These are phyloP conservation scores for Nycteola revayana DNA, from an alignment of 2,888 invertebrate species.

Conservation along the genomic window DNA sequence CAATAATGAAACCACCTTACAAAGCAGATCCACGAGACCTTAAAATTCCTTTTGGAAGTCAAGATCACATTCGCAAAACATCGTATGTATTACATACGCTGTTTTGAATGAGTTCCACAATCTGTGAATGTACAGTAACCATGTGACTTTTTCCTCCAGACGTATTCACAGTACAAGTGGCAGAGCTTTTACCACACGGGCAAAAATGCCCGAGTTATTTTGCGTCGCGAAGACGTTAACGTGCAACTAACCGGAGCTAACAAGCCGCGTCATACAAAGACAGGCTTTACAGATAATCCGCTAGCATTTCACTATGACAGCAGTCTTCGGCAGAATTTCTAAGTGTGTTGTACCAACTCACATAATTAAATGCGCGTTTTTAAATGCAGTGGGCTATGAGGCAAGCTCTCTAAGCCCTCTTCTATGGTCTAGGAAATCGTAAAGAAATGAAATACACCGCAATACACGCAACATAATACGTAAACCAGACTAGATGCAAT, in stretches of 20 bases:
- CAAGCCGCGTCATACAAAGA: constrained; percentile 31
- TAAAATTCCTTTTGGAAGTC: constrained; percentile 15
- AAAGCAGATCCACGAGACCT: constrained; percentile 3
- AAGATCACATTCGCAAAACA: constrained; percentile 13
- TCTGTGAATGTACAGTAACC: too few species aligned
- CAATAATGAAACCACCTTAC: too few species aligned
- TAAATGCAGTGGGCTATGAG: too few species aligned
- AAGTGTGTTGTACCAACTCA: too few species aligned
- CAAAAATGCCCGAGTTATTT: constrained; percentile 25
- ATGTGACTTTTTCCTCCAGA: not conserved
- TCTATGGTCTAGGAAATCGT: too few species aligned
- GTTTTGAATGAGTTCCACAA: too few species aligned
- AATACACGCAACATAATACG: too few species aligned
- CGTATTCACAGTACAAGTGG: constrained; percentile 28
- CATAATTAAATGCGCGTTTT: too few species aligned
- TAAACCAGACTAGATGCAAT: too few species aligned
- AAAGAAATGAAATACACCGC: too few species aligned
- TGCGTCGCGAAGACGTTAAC: constrained; percentile 22
- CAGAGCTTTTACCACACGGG: constrained; percentile 22
- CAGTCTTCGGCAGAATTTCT: too few species aligned
- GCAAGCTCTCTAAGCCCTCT: too few species aligned
- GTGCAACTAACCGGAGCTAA: constrained; percentile 29
- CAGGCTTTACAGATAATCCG: constrained; percentile 27
- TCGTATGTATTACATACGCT: constrained; percentile 7
- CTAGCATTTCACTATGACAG: constrained; percentile 21